Conservation (phyloP, 2,113 vertebrate genomes). For the Microtus ochrogaster region DNA sequence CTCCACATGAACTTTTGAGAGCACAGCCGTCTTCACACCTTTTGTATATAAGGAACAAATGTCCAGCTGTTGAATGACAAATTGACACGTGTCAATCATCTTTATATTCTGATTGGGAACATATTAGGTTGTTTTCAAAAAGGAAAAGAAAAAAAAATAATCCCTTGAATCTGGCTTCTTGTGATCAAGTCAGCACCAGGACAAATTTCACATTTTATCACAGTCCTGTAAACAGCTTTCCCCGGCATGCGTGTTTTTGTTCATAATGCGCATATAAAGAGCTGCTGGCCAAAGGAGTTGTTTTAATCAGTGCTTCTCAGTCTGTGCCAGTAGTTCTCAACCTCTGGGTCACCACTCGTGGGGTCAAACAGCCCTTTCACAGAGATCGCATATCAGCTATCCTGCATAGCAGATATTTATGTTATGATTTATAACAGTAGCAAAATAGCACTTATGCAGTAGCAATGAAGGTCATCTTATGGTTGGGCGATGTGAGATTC, state of each 20-base stretch:
- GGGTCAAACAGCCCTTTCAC: background rate
- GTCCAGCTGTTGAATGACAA: background rate
- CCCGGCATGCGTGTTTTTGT: background rate
- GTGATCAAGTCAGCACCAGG: background rate
- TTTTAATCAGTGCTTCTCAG: background rate
- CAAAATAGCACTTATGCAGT: background rate
- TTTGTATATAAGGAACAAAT: constrained; percentile 25
- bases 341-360: background rate
- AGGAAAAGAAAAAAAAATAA: background rate
- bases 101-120: constrained; percentile 1
- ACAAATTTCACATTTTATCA: background rate
- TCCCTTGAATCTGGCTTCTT: constrained; percentile 10
- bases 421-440: background rate
- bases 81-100: background rate
- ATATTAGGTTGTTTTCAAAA: constrained; percentile 7
- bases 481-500: background rate
- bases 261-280: background rate
- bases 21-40: background rate
- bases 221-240: background rate
- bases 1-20: background rate
- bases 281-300: constrained; percentile 20
- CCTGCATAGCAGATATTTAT: background rate
- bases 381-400: background rate
- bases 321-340: background rate
- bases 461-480: background rate